Evolutionary conservation across 1,140 invertebrate species (phyloP), one percentile per base, ranked within the genome.

Genomic region (Hormaphis cornu): DNA sequence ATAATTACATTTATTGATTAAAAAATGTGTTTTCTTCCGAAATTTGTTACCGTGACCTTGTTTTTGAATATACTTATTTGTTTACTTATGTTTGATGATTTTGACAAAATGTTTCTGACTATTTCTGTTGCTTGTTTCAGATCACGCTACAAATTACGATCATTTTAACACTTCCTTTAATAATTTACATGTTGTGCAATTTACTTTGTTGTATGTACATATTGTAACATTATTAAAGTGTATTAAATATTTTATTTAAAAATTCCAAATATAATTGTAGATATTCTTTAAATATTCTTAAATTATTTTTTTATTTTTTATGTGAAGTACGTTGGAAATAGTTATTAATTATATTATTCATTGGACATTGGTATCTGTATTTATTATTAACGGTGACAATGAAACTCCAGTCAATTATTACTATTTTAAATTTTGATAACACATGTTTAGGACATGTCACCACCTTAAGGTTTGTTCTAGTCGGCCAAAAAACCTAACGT

Each of bases 201-300:
- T 66, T 48, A 66, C 61, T 50, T 50, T 48, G 44, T 66, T 66
- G 61, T 66, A 50, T 66, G 61, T 66, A 66, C 61, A 66, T 66
- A 66, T 66, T 66, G 61, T 66, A 66, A 50, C 35, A 66, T 66
- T 66, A 66, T 66, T 66, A 66, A 66, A 66, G 61, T 66, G 61
- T 66, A 30, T 22, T 20, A 46, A 61, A 66, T 7, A 48, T 46
- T 46, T 63, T 26, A 50, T 66, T 44, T 40, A 48, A 50, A 22
- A 20, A 14, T 66, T 66, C 61, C 18, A 48, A 66, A 66, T 66
- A 66, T 48, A 66, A 48, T 33, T 53, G 30, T 53, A 53, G 58
- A 61, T 48, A 28, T n/a, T n/a, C n/a, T n/a, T n/a, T n/a, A 66
- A 48, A 48, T 50, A 46, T 63, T 48, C 40, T 66, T 66, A 50